Percentiles rank a stretch among this genome's conserved stretches.
Evolutionary conservation across 2,888 invertebrate genomes (phyloP).

Genomic region (Diarsia mendica): DNA sequence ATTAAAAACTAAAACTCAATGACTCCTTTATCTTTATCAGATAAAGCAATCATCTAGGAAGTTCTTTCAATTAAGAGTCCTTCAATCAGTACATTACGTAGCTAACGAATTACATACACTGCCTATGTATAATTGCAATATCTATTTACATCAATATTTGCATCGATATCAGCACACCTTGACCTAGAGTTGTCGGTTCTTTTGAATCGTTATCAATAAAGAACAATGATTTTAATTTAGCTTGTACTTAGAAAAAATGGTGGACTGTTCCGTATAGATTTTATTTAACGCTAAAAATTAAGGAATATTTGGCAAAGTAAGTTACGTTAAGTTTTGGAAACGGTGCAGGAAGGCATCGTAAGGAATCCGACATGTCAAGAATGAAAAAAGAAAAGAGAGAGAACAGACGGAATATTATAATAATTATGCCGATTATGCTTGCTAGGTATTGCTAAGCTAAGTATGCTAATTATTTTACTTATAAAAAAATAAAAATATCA

Average conservation of each 20-base stretch:
- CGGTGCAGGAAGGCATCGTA: background rate
- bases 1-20: background rate
- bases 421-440: too few relatives aligned
- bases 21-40: conserved; percentile 13
- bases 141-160: conserved; percentile 19
- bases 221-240: conserved; percentile 54
- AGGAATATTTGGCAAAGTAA: background rate
- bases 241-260: conserved; percentile 9
- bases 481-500: too few relatives aligned
- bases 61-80: conserved; percentile 52
- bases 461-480: too few relatives aligned
- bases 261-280: conserved; percentile 41
- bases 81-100: conserved; percentile 41
- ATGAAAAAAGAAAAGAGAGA: background rate
- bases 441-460: too few relatives aligned
- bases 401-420: too few relatives aligned
- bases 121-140: conserved; percentile 33
- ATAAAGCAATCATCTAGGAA: conserved; percentile 50
- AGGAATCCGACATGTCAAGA: background rate
- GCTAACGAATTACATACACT: conserved; percentile 30
- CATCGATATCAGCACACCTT: conserved; percentile 55
- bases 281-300: background rate
- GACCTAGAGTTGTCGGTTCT: conserved; percentile 53
- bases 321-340: background rate
- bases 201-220: conserved; percentile 59